Evolutionary conservation across 2,113 vertebrate genomes (phyloP).

Genomic region (Oxyruncus cristatus): DNA sequence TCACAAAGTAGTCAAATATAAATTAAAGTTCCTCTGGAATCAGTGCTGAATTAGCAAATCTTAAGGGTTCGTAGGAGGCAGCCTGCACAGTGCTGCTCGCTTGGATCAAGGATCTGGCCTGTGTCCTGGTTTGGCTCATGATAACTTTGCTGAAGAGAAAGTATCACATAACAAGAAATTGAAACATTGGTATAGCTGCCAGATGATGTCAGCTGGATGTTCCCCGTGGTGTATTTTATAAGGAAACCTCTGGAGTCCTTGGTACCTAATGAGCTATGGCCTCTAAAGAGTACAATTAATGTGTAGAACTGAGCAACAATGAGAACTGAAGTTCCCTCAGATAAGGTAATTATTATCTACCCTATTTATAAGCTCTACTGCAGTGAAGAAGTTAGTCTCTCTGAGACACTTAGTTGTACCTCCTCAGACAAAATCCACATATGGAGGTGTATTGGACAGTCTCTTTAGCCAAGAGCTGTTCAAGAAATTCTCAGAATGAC

Average conservation of each 20-base stretch:
- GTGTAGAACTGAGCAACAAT: background rate
- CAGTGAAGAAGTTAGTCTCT: background rate
- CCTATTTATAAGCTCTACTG: background rate
- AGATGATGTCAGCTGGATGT: background rate
- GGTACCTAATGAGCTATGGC: background rate
- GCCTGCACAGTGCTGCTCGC: background rate
- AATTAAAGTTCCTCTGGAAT: background rate
- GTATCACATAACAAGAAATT: background rate
- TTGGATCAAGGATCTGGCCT: background rate
- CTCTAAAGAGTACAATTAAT: background rate
- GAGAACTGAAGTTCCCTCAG: background rate
- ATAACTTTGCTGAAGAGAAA: background rate
- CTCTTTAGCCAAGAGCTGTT: background rate
- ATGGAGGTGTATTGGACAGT: background rate
- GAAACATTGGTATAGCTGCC: background rate
- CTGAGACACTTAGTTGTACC: background rate
- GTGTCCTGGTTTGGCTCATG: accelerated
- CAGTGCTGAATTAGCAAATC: background rate
- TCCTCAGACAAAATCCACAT: background rate
- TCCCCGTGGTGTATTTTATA: background rate
- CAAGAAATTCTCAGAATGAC: background rate
- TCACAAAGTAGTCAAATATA: background rate
- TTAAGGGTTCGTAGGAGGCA: background rate
- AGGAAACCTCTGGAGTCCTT: background rate
- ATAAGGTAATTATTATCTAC: background rate